Evolutionary conservation across 2,888 invertebrate species (phyloP).

Genomic region (Myopa tessellatipennis): DNA sequence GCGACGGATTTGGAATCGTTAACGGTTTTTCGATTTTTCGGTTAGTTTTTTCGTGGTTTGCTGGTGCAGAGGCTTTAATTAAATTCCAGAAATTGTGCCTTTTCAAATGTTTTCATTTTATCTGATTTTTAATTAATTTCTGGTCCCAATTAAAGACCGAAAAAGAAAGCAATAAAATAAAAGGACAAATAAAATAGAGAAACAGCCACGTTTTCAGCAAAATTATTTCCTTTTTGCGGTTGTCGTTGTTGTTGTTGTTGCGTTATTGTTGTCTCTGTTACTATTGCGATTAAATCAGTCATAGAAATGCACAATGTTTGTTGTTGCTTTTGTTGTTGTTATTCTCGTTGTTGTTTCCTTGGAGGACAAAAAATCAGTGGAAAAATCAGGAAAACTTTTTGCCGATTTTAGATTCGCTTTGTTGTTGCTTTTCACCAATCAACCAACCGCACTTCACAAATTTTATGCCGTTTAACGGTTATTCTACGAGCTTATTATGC

Average conservation of each 20-base stretch:
- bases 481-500: conserved; percentile 63
- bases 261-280: conserved; percentile 23
- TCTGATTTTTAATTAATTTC: conserved; percentile 41
- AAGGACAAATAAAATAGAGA: too few relatives aligned
- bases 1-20: too few relatives aligned
- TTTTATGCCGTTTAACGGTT: conserved; percentile 47
- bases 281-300: conserved; percentile 61
- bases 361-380: neutral
- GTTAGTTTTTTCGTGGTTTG: too few relatives aligned
- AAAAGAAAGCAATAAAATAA: conserved; percentile 6
- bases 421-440: neutral
- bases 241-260: conserved; percentile 15
- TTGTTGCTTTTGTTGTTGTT: neutral
- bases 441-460: conserved; percentile 36
- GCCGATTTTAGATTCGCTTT: neutral
- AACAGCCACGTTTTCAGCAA: too few relatives aligned
- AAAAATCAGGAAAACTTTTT: neutral
- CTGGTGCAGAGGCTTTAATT: too few relatives aligned
- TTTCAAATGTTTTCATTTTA: conserved; percentile 20
- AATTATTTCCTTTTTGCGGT: conserved; percentile 5
- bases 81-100: too few relatives aligned
- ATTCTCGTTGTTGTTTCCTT: conserved; percentile 38
- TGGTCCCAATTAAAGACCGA: conserved; percentile 29
- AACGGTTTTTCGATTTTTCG: too few relatives aligned
- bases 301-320: conserved; percentile 53